Percentiles rank a stretch among this genome's conserved stretches.
phyloP scores from a whole-genome alignment of 2,113 vertebrate species.

The Xiphophorus couchianus region DNA sequence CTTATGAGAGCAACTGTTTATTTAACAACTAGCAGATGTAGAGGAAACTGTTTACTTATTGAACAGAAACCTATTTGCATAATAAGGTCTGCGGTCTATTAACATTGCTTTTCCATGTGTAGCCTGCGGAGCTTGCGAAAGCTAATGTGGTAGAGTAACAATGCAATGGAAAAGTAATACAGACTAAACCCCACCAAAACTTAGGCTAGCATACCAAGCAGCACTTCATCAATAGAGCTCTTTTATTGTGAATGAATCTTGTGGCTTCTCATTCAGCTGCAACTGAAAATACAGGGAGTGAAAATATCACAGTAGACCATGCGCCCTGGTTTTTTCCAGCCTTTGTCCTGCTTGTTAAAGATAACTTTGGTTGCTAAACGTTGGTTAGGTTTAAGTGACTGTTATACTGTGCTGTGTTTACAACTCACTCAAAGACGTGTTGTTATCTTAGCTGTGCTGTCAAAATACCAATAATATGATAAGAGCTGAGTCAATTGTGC shows the following conservation, averaged over 20 bases:
- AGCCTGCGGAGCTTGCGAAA: not conserved
- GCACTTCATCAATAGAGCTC: not conserved
- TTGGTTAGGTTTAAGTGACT: not conserved
- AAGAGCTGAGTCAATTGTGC: not conserved
- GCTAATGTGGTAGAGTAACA: not conserved
- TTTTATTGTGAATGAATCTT: conserved; percentile 5
- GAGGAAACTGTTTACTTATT: too few species aligned
- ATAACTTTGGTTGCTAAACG: not conserved
- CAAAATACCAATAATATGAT: not conserved
- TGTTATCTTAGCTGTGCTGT: not conserved
- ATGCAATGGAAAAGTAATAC: not conserved
- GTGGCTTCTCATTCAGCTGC: conserved; percentile 17
- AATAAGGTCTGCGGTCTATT: not conserved
- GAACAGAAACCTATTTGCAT: not conserved
- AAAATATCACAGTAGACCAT: conserved; percentile 17
- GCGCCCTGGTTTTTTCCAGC: not conserved
- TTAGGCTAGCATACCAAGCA: conserved; percentile 13
- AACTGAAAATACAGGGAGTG: conserved; percentile 21
- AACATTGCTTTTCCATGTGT: not conserved
- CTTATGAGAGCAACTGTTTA: too few species aligned
- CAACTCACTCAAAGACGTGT: not conserved
- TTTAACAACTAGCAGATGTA: too few species aligned
- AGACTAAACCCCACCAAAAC: conserved; percentile 34
- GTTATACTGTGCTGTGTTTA: not conserved
- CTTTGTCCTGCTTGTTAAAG: not conserved